phyloP scores from a whole-genome alignment of 2,888 invertebrate species.

The Chrysolina haemoptera region DNA sequence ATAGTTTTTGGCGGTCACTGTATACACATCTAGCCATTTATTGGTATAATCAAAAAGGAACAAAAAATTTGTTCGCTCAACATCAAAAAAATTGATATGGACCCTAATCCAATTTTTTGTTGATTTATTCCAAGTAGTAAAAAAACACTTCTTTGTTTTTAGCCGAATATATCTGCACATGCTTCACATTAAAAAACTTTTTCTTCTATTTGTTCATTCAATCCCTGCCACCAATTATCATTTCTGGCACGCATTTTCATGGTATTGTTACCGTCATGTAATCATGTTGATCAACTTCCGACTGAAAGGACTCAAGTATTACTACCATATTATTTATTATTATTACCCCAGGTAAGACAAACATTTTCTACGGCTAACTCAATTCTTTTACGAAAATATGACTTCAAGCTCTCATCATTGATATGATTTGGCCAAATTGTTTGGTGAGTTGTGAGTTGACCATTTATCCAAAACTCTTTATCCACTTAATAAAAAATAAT shows the following conservation, averaged over 20 bases:
- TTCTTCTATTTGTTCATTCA: constrained; percentile 9
- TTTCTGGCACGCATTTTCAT: neutral
- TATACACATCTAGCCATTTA: constrained; percentile 6
- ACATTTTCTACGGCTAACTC: constrained; percentile 23
- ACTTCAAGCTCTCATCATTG: constrained; percentile 18
- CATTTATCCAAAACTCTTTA: too few relatives aligned
- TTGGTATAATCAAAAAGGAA: neutral
- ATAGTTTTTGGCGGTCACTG: too few relatives aligned
- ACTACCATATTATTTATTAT: neutral
- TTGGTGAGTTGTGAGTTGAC: too few relatives aligned
- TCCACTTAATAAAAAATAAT: too few relatives aligned
- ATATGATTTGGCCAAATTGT: constrained; percentile 9
- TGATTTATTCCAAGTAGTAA: neutral
- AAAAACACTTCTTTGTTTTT: neutral
- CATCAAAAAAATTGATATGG: too few relatives aligned
- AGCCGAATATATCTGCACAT: neutral
- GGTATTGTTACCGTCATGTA: neutral
- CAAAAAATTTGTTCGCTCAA: too few relatives aligned
- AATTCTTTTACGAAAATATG: constrained; percentile 18
- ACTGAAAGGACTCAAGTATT: neutral
- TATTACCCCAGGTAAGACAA: constrained; percentile 13
- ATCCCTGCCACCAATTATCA: neutral
- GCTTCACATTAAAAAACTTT: neutral
- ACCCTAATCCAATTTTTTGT: neutral
- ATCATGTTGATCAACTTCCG: neutral